Base-by-base conservation (phyloP, 2,888 invertebrate genomes). In the Sacculina carcini region DNA sequence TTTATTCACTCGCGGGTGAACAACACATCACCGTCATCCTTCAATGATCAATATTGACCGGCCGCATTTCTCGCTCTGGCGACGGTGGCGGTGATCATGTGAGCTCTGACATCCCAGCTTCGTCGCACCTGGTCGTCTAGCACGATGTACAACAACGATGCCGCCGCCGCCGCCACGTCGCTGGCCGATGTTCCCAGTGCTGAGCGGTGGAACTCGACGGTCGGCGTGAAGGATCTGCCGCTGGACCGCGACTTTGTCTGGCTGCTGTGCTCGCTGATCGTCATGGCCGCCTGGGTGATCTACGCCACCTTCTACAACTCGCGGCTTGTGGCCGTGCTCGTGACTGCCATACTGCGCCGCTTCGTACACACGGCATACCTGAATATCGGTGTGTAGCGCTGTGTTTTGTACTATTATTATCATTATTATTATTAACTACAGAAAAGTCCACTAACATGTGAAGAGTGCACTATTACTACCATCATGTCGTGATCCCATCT, bases 241-340 rank as follows among this genome's bases (percentile, higher is more conserved):
- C 29, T 12, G 55, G 44, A 55, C 39, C 54, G 53, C 36, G 50
- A 53, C 31, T 51, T 54, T 14, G 56, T 53, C 34, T 55, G 53
- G 51, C 49, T 56, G 19, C 49, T 55, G 3, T 42, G 54, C 34
- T 55, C 56, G 19, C 42, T 56, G 9, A 23, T 56, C 36, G 42
- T 56, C 24, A 51, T 55, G 21, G 51, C 55, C n/a, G 24, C 34
- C 34, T 94, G 92, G 92, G 76, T 89, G 50, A 79, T 89, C 58
- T 94, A 92, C 67, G 81, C 89, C 61, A 81, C 84, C 1, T 90
- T 86, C 68, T 94, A 92, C 69, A 90, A 90, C 66, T 87, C 89
- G 51, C 74, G 92, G 55, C 76, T 94, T 4, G 73, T 87, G 58
- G 94, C 90, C 28, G 80, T 84, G 62, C 74, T 92, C 61, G 72